Evolutionary conservation across 2,797 vertebrate genomes (phyloP).

Genomic region (Remorina albescens): DNA sequence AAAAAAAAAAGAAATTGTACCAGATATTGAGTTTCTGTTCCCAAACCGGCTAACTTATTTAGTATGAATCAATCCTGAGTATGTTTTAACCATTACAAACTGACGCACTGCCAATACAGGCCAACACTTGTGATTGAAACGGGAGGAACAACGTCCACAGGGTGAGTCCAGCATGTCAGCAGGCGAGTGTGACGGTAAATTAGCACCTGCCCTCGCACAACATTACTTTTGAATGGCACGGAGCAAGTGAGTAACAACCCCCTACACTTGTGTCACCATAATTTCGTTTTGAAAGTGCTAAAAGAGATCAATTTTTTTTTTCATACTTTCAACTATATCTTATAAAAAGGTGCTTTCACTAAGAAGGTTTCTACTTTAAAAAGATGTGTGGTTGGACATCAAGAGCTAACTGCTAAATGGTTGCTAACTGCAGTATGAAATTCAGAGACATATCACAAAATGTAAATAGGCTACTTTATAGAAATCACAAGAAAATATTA

Average conservation of each 20-base stretch:
- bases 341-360: constrained; percentile 64
- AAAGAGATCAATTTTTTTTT: constrained; percentile 30
- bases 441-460: constrained; percentile 74
- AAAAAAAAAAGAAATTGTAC: not conserved
- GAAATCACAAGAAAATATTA: constrained; percentile 52
- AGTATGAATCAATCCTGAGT: constrained; percentile 31
- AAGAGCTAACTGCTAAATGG: constrained; percentile 64
- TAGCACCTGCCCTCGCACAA: constrained; percentile 69
- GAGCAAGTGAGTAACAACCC: constrained; percentile 57
- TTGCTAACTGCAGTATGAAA: constrained; percentile 52
- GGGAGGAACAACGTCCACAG: constrained; percentile 46
- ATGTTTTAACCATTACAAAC: constrained; percentile 53
- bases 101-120: constrained; percentile 77
- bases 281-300: constrained; percentile 54
- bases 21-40: constrained; percentile 48
- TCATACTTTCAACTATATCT: constrained; percentile 47
- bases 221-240: constrained; percentile 53
- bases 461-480: constrained; percentile 77
- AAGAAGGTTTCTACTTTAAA: constrained; percentile 40
- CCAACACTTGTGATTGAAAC: constrained; percentile 73
- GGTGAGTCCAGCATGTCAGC: constrained; percentile 62
- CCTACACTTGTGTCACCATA: constrained; percentile 48
- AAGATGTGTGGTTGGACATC: constrained; percentile 20
- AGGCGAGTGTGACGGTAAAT: constrained; percentile 53
- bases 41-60: constrained; percentile 12